A percentile compares a stretch with the other conserved stretches of the same genome.
Evolutionary conservation across 2,888 invertebrate species (phyloP).

Genomic region (Pterostichus niger): DNA sequence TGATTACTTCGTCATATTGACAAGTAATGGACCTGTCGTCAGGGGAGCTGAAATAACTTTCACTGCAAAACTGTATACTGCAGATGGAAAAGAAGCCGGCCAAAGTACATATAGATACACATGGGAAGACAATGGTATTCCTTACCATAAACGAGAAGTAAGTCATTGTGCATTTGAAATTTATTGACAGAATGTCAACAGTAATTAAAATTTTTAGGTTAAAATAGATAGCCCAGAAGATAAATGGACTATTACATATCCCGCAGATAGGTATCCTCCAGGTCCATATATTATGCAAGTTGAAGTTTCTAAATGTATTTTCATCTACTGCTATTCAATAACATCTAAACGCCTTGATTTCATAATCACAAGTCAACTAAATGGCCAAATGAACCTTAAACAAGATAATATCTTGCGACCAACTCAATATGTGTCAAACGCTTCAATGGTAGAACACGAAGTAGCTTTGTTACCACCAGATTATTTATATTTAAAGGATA

Average conservation of each 20-base stretch:
- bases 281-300: constrained; percentile 82
- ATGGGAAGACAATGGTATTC: constrained; percentile 83
- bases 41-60: constrained; percentile 86
- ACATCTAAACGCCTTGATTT: constrained; percentile 76
- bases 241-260: constrained; percentile 83
- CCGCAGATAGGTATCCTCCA: constrained; percentile 78
- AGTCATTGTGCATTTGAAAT: constrained; percentile 65
- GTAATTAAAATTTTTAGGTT: constrained; percentile 55
- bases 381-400: constrained; percentile 83
- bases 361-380: constrained; percentile 80
- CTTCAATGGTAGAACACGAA: constrained; percentile 80
- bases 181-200: constrained; percentile 7
- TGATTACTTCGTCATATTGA: constrained; percentile 78
- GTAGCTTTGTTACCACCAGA: constrained; percentile 82
- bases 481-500: constrained; percentile 79
- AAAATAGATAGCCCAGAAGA: constrained; percentile 77
- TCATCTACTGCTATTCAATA: constrained; percentile 76
- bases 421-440: constrained; percentile 83
- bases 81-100: constrained; percentile 74
- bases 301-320: constrained; percentile 75
- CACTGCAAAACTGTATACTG: constrained; percentile 80
- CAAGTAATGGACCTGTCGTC: constrained; percentile 84
- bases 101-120: constrained; percentile 77
- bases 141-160: constrained; percentile 78
- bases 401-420: constrained; percentile 82